phyloP scores from a whole-genome alignment of 2,113 vertebrate genomes.

The Rhinolophus sinicus region DNA sequence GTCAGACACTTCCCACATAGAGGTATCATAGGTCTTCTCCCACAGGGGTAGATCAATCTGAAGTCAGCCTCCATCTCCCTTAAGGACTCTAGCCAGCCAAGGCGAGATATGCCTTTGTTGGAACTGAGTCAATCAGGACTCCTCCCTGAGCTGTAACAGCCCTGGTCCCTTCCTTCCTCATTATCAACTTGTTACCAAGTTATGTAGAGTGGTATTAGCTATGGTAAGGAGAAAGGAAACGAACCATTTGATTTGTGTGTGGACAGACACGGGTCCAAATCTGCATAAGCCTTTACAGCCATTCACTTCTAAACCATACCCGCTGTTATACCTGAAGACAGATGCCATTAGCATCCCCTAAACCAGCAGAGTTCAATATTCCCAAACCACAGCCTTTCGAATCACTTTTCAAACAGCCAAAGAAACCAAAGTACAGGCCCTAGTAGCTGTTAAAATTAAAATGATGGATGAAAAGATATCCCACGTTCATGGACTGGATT shows the following conservation, averaged over 20 bases:
- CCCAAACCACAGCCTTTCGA: slow-evolving; percentile 1
- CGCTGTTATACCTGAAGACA: background rate
- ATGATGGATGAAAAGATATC: background rate
- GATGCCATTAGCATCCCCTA: background rate
- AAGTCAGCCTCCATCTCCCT: background rate
- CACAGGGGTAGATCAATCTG: background rate
- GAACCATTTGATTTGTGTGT: background rate
- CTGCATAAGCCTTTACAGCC: background rate
- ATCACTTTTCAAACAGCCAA: slow-evolving; percentile 35
- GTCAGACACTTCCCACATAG: background rate
- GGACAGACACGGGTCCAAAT: background rate
- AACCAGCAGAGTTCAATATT: slow-evolving; percentile 39
- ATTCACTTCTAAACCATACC: slow-evolving; percentile 31
- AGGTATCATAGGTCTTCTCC: background rate
- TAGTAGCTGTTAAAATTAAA: slow-evolving; percentile 37
- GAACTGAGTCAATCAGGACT: background rate
- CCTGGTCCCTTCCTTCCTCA: background rate
- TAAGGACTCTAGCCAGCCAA: background rate
- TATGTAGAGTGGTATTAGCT: background rate
- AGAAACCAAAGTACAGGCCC: slow-evolving; percentile 11
- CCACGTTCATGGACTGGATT: background rate
- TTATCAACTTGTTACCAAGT: background rate
- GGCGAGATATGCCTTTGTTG: background rate
- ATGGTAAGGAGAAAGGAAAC: background rate
- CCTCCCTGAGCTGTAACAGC: background rate